phyloP scores from a whole-genome alignment of 2,797 vertebrate genomes.

The Holocentrus rufus region DNA sequence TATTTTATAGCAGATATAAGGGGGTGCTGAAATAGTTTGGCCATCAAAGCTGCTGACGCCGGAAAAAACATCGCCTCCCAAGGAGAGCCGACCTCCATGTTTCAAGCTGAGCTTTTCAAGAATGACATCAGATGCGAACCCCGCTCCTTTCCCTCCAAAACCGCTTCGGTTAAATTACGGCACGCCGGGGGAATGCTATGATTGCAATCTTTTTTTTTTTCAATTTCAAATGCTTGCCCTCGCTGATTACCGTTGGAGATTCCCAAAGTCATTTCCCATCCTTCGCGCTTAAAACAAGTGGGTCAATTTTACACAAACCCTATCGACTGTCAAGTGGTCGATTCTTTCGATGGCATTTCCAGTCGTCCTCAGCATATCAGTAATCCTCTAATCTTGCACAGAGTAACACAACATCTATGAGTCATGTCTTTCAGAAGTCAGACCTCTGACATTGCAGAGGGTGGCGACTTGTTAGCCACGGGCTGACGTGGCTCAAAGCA shows the following conservation, averaged over 20 bases:
- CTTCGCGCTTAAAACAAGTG: conserved; percentile 14
- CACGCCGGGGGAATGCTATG: conserved; percentile 30
- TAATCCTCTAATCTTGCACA: neutral
- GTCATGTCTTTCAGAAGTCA: conserved; percentile 16
- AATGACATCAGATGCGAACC: conserved; percentile 37
- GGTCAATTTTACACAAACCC: neutral
- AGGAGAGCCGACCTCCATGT: conserved; percentile 32
- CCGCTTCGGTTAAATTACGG: conserved; percentile 35
- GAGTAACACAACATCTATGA: conserved; percentile 23
- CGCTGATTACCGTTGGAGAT: conserved; percentile 36
- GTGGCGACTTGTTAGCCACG: conserved; percentile 47
- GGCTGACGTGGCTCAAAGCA: conserved; percentile 37
- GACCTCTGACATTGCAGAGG: conserved; percentile 17
- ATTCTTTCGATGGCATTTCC: conserved; percentile 7
- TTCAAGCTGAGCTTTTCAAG: conserved; percentile 34
- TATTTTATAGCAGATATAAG: conserved; percentile 66
- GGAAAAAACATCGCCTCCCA: conserved; percentile 46
- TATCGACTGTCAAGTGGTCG: neutral
- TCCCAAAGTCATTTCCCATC: conserved; percentile 17
- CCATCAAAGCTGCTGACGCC: conserved; percentile 65
- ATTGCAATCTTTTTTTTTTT: conserved; percentile 44
- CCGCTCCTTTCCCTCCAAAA: conserved; percentile 33
- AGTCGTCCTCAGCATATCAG: conserved; percentile 30
- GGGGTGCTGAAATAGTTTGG: conserved; percentile 52
- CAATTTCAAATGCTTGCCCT: conserved; percentile 35